Evolutionary conservation across 2,797 vertebrate species (phyloP).

Genomic region (Pseudochaenichthys georgianus): DNA sequence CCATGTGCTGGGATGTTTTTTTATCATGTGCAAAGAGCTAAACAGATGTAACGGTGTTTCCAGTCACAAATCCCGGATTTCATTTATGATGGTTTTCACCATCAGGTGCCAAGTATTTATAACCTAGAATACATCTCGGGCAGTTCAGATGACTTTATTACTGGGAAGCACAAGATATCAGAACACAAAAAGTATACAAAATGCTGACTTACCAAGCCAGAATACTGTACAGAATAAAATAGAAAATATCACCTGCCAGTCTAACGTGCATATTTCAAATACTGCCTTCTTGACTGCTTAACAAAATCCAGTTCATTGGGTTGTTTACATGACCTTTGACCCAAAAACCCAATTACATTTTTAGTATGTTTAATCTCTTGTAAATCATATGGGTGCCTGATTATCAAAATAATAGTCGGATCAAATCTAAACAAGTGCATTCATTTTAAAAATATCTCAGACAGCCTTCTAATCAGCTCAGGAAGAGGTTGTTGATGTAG

Average conservation of each 20-base stretch:
- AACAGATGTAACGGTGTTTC: constrained; percentile 59
- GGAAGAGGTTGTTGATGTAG: constrained; percentile 66
- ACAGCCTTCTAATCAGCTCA: constrained; percentile 71
- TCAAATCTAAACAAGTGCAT: constrained; percentile 70
- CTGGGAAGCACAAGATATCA: constrained; percentile 10
- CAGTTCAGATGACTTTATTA: constrained; percentile 30
- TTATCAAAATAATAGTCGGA: constrained; percentile 64
- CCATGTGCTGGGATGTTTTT: background rate
- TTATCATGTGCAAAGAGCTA: constrained; percentile 22
- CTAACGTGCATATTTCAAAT: constrained; percentile 59
- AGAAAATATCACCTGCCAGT: constrained; percentile 19
- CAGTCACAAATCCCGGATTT: constrained; percentile 50
- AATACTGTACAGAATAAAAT: constrained; percentile 24
- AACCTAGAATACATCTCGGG: constrained; percentile 33
- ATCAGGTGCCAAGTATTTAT: constrained; percentile 51
- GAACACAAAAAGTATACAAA: constrained; percentile 18
- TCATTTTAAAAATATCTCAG: constrained; percentile 72
- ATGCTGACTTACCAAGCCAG: constrained; percentile 5
- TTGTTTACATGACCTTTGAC: constrained; percentile 59
- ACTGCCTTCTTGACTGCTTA: constrained; percentile 42
- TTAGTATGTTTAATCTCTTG: constrained; percentile 62
- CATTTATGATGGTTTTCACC: constrained; percentile 41
- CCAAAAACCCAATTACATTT: constrained; percentile 59
- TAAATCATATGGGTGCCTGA: constrained; percentile 55
- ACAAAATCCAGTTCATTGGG: constrained; percentile 45